Evolutionary conservation across 2,888 invertebrate genomes (phyloP).

Genomic region (Drosophila greeni): DNA sequence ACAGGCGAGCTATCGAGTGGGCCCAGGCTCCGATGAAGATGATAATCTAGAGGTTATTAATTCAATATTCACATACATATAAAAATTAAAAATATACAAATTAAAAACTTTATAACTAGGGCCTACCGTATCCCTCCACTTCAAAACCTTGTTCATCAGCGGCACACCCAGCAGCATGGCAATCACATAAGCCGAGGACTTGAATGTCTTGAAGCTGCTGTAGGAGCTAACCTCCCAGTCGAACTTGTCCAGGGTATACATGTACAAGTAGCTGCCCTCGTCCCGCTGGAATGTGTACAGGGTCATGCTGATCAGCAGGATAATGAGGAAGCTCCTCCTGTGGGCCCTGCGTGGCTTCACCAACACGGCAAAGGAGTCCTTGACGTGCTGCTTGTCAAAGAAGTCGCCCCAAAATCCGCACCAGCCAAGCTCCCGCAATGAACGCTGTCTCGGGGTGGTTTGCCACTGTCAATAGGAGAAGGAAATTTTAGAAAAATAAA

Average conservation of each 20-base stretch:
- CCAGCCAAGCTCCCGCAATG: conserved; percentile 81
- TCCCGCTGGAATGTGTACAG: conserved; percentile 91
- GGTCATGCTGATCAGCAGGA: conserved; percentile 87
- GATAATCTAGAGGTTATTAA: conserved; percentile 80
- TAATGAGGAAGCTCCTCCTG: conserved; percentile 83
- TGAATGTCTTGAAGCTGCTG: conserved; percentile 87
- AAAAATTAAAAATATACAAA: background rate
- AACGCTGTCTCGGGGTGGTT: conserved; percentile 83
- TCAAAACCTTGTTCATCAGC: conserved; percentile 84
- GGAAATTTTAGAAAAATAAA: background rate
- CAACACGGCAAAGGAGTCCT: conserved; percentile 83
- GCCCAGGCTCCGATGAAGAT: conserved; percentile 86
- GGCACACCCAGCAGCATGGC: conserved; percentile 86
- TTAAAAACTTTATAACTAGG: background rate
- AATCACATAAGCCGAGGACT: conserved; percentile 85
- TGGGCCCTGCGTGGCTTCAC: conserved; percentile 81
- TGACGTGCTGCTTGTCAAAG: conserved; percentile 85
- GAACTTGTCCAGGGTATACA: conserved; percentile 87
- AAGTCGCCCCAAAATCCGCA: conserved; percentile 84
- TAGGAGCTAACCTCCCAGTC: conserved; percentile 85
- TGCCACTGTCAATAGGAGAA: conserved; percentile 80
- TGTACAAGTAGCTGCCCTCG: conserved; percentile 86
- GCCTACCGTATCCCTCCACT: conserved; percentile 84
- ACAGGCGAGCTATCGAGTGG: conserved; percentile 84
- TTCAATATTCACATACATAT: background rate